Evolutionary conservation across 2,888 invertebrate species (phyloP), one percentile per base, ranked within the genome.

Genomic region (Bombyx huttoni): DNA sequence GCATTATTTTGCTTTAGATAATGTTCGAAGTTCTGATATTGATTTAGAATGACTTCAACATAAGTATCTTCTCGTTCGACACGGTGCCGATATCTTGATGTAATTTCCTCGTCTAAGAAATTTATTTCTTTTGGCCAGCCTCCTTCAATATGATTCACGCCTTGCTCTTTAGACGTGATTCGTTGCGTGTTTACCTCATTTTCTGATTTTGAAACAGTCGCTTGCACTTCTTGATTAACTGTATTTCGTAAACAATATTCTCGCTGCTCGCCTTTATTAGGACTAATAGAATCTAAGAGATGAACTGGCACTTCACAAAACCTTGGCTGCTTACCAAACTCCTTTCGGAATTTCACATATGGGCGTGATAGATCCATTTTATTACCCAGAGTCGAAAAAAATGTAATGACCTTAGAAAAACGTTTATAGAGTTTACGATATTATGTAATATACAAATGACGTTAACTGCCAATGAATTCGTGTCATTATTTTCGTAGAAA

Each of bases 121-220:
- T 90, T 87, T 1, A 92, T 78, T 53, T 95, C 95, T 69, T 92
- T 93, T 0, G 94, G 94, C 95, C 95, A 95, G 3, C 95, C 95
- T 47, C 95, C 95, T 77, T 95, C 95, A 12, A 80, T 81, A 68
- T 95, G 95, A 56, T 90, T 90, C 63, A 93, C 86, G 5, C 94
- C 93, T 35, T 79, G 78, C 8, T 68, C 56, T 34, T 79, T 75
- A 52, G 81, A 79, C 50, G 85, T 87, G 40, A 91, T 86, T 57
- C 86, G 89, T 48, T 59, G 68, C 12, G 93, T 93, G 63, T 93
- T 93, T 9, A 91, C 81, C 62, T 81, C 72, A 47, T 84, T 78
- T 52, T 75, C 66, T 7, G 82, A 75, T 51, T 70, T 68, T 35
- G 60, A 61, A 53, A 65, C 64, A 8, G 68, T 64, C n/a, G 73